Evolutionary conservation across 2,888 invertebrate genomes (phyloP).

Genomic region (Yponomeuta sedellus): DNA sequence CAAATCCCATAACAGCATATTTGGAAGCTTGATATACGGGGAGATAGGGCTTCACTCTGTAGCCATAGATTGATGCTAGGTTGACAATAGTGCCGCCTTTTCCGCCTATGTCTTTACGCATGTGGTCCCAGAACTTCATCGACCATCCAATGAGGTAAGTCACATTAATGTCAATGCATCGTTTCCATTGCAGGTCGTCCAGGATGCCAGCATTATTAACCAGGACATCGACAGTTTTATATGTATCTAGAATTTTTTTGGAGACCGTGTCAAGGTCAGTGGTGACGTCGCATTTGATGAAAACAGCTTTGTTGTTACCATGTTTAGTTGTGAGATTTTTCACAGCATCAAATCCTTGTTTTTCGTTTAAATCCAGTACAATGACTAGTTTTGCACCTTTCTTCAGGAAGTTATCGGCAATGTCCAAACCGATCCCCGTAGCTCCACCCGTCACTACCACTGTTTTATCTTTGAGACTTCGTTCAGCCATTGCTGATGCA

Average conservation of each 20-base stretch:
- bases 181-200: constrained; percentile 28
- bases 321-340: constrained; percentile 54
- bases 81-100: constrained; percentile 76
- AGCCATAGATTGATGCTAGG: constrained; percentile 74
- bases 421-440: constrained; percentile 67
- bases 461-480: constrained; percentile 25
- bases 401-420: constrained; percentile 56
- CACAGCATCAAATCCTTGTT: constrained; percentile 51
- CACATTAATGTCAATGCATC: constrained; percentile 31
- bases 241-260: constrained; percentile 38
- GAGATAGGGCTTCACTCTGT: constrained; percentile 52
- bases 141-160: constrained; percentile 31
- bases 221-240: constrained; percentile 55
- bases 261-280: constrained; percentile 56
- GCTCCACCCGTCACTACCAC: constrained; percentile 70
- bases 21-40: constrained; percentile 75
- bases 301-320: constrained; percentile 59
- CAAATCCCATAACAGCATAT: constrained; percentile 65
- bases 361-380: constrained; percentile 40
- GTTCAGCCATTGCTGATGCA: constrained; percentile 21
- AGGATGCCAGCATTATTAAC: constrained; percentile 63
- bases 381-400: constrained; percentile 45
- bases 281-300: constrained; percentile 69
- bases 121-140: constrained; percentile 62
- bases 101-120: constrained; percentile 61